Conservation (phyloP, 2,113 vertebrate genomes). For the Poecilia latipinna region DNA sequence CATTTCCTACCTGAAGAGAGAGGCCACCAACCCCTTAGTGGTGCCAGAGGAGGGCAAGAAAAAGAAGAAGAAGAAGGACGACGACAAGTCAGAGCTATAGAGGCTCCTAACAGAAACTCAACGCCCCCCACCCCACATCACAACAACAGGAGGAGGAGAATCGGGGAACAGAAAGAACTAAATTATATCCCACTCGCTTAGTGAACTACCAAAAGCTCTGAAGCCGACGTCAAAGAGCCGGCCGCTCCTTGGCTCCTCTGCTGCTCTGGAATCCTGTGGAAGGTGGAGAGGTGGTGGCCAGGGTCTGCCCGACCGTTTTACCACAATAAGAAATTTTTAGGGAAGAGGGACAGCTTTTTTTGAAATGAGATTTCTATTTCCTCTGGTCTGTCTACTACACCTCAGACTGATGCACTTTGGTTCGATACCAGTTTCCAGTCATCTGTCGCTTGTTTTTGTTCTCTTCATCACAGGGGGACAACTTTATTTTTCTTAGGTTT, state of each 20-base stretch:
- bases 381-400: slow-evolving; percentile 62
- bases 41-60: slow-evolving; percentile 91
- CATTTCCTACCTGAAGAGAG: slow-evolving; percentile 92
- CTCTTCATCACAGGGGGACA: slow-evolving; percentile 55
- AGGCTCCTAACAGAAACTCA: slow-evolving; percentile 39
- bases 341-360: slow-evolving; percentile 66
- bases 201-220: slow-evolving; percentile 80
- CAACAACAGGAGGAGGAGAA: slow-evolving; percentile 29
- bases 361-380: slow-evolving; percentile 63
- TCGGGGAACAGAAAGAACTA: slow-evolving; percentile 71
- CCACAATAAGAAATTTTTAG: slow-evolving; percentile 58
- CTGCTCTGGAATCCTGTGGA: slow-evolving; percentile 72
- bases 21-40: slow-evolving; percentile 86
- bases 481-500: slow-evolving; percentile 38
- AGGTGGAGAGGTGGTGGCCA: slow-evolving; percentile 63
- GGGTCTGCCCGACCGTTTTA: slow-evolving; percentile 63
- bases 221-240: slow-evolving; percentile 56
- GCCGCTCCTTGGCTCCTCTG: slow-evolving; percentile 63
- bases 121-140: slow-evolving; percentile 2
- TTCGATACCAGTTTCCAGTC: slow-evolving; percentile 69
- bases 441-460: slow-evolving; percentile 50
- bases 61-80: slow-evolving; percentile 85
- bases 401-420: slow-evolving; percentile 77
- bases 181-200: slow-evolving; percentile 79
- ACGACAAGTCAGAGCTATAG: slow-evolving; percentile 75